Evolutionary conservation across 1,140 invertebrate genomes (phyloP).

Genomic region (Sitodiplosis mosellana): DNA sequence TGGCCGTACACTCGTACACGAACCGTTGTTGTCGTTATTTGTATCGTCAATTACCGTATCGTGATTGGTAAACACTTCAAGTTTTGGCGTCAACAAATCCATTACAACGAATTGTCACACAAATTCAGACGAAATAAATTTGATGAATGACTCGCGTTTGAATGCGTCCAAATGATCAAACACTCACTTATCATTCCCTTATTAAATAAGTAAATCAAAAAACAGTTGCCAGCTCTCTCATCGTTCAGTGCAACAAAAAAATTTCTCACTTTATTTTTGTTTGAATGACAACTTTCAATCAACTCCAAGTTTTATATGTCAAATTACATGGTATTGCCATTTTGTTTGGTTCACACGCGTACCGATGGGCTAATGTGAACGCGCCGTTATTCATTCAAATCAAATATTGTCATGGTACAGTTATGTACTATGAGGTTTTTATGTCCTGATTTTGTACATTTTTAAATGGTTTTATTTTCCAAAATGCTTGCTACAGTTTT

Average conservation of each 20-base stretch:
- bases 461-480: background rate
- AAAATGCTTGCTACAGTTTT: conserved; percentile 1
- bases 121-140: too few relatives aligned
- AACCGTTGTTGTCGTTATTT: too few relatives aligned
- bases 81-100: too few relatives aligned
- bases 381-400: background rate
- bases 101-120: too few relatives aligned
- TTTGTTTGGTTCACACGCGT: background rate
- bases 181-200: too few relatives aligned
- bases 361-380: too few relatives aligned
- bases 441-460: background rate
- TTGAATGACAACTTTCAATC: background rate
- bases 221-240: background rate
- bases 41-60: too few relatives aligned
- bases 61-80: too few relatives aligned
- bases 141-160: background rate
- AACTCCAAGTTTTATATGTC: background rate
- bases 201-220: too few relatives aligned
- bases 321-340: background rate
- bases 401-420: background rate
- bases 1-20: too few relatives aligned
- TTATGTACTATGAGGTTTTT: too few relatives aligned
- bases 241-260: background rate
- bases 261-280: background rate
- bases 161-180: too few relatives aligned